Evolutionary conservation across 2,888 invertebrate genomes (phyloP).

Genomic region (Zaprionus obscuricornis): DNA sequence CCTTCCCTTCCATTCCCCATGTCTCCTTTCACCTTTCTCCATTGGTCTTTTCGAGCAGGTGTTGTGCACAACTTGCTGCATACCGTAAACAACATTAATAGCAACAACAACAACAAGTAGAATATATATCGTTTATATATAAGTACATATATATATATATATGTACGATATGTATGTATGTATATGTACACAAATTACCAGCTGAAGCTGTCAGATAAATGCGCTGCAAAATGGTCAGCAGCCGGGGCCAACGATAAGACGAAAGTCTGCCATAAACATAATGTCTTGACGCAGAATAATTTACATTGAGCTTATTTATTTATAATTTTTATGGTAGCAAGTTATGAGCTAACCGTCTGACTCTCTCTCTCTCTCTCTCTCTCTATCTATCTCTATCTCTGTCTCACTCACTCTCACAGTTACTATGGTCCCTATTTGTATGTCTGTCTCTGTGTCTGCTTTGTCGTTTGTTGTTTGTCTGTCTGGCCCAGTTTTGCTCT

Average conservation of each 20-base stretch:
- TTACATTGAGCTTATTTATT: conserved; percentile 53
- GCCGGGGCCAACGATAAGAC: conserved; percentile 33
- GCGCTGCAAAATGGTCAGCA: conserved; percentile 39
- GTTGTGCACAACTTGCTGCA: neutral
- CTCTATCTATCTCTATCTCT: too few species aligned
- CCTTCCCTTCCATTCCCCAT: too few species aligned
- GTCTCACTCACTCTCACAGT: too few species aligned
- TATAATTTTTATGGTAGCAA: conserved; percentile 50
- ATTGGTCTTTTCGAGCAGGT: conserved; percentile 12
- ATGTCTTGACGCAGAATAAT: conserved; percentile 41
- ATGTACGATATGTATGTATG: too few species aligned
- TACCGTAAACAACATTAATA: conserved; percentile 12
- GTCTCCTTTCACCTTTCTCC: neutral
- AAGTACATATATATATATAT: too few species aligned
- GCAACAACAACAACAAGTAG: conserved; percentile 14
- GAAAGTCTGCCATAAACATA: conserved; percentile 31
- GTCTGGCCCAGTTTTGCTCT: too few species aligned
- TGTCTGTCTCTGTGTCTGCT: neutral
- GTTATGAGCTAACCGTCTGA: conserved; percentile 37
- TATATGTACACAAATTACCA: conserved; percentile 56
- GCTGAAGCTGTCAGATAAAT: conserved; percentile 39
- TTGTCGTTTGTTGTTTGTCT: too few species aligned
- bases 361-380: neutral
- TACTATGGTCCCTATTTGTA: neutral
- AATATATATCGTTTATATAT: too few species aligned